Conservation (phyloP, 2,113 vertebrate species). For the Myiozetetes cayanensis region DNA sequence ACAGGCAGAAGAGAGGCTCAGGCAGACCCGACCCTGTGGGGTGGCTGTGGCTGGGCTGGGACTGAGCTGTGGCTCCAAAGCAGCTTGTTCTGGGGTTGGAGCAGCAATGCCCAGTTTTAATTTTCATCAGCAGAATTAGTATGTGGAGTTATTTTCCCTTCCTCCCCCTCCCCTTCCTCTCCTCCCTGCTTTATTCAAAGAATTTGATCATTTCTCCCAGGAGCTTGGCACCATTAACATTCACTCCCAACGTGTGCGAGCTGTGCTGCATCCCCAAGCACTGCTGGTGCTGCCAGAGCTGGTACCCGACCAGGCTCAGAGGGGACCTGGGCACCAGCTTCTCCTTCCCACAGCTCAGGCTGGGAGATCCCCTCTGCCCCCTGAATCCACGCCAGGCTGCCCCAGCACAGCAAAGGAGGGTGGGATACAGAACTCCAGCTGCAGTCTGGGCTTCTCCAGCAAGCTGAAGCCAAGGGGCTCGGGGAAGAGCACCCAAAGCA, state of each 20-base stretch:
- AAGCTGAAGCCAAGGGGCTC: not conserved
- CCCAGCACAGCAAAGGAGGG: accelerated
- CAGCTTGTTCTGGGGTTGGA: not conserved
- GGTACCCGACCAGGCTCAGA: not conserved
- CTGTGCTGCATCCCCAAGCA: not conserved
- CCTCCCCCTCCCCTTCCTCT: constrained; percentile 13
- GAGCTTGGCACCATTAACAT: constrained; percentile 46
- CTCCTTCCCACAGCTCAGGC: not conserved
- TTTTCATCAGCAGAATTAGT: constrained; percentile 49
- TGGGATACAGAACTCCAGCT: not conserved
- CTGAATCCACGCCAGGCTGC: not conserved
- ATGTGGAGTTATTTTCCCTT: constrained; percentile 1
- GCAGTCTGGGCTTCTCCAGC: not conserved
- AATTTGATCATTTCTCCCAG: constrained; percentile 45
- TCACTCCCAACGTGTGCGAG: not conserved
- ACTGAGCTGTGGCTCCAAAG: not conserved
- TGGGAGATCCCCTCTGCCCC: not conserved
- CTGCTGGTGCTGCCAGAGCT: not conserved
- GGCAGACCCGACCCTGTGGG: accelerated
- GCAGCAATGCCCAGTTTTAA: not conserved
- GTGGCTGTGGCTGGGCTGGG: not conserved
- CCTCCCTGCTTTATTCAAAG: not conserved
- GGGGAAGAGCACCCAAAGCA: not conserved
- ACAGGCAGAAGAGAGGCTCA: not conserved
- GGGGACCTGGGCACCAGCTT: not conserved